These are phyloP conservation scores for Craseonycteris thonglongyai DNA, from an alignment of 2,113 vertebrate genomes.

Conservation along the genomic window DNA sequence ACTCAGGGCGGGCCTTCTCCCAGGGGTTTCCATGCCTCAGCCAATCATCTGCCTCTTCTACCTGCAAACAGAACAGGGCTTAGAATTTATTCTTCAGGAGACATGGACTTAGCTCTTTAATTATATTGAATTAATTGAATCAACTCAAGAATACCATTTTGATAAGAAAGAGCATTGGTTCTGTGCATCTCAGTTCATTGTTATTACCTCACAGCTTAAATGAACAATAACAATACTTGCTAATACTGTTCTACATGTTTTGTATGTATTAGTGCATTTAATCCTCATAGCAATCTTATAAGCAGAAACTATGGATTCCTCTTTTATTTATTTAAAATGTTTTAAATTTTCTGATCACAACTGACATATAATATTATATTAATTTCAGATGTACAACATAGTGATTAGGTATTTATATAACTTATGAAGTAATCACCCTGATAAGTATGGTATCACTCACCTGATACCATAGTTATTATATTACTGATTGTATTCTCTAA, in stretches of 20 bases:
- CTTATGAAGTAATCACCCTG: too few species aligned
- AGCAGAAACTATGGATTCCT: background rate
- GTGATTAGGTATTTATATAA: too few species aligned
- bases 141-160: background rate
- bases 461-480: too few species aligned
- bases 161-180: background rate
- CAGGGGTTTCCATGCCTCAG: constrained; percentile 95
- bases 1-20: constrained; percentile 96
- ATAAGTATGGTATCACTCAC: too few species aligned
- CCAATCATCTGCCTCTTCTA: constrained; percentile 97
- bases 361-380: too few species aligned
- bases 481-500: too few species aligned
- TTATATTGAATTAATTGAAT: background rate
- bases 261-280: background rate
- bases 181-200: background rate
- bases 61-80: constrained; percentile 73
- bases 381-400: too few species aligned
- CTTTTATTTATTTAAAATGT: background rate
- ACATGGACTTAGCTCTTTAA: background rate
- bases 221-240: background rate
- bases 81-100: background rate
- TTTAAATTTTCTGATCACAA: too few species aligned
- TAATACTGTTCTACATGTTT: background rate
- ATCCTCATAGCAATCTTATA: background rate
- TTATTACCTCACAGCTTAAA: background rate